A percentile compares a stretch with the other conserved stretches of the same genome.
Evolutionary conservation across 2,113 vertebrate species (phyloP).

Genomic region (Pygathrix nemaeus): DNA sequence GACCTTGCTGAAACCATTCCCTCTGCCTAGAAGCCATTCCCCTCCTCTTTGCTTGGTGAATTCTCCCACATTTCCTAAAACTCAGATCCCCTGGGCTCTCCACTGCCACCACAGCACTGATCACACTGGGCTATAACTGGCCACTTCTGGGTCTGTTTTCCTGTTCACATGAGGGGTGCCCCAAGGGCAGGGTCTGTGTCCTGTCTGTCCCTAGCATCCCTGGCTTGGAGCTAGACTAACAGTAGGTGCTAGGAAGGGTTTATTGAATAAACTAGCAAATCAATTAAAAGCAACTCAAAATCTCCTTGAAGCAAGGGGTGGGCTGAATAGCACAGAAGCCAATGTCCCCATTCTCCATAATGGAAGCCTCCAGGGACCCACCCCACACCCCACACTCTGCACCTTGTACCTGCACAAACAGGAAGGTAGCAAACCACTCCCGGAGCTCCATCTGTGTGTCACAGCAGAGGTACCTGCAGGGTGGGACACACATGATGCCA

Average conservation of each 20-base stretch:
- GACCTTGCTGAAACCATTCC: background rate
- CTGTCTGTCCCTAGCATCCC: background rate
- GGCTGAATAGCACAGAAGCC: background rate
- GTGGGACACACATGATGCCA: background rate
- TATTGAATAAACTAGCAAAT: background rate
- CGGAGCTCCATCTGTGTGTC: constrained; percentile 92
- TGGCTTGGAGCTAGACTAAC: background rate
- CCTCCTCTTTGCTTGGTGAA: background rate
- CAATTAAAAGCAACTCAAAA: background rate
- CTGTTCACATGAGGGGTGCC: background rate
- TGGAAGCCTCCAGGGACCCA: background rate
- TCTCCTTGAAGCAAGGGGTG: background rate
- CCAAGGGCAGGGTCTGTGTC: background rate
- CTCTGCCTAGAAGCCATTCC: background rate
- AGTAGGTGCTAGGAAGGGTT: background rate
- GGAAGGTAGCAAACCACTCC: constrained; percentile 94
- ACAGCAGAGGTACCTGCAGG: constrained; percentile 94
- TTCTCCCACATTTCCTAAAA: background rate
- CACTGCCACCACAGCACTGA: background rate
- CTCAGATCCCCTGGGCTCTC: background rate
- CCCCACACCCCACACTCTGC: background rate
- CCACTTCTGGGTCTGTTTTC: background rate
- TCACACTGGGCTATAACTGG: background rate
- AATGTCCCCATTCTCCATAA: background rate
- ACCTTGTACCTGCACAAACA: constrained; percentile 91